Percentiles rank a stretch among this genome's conserved stretches.
Evolutionary conservation across 2,797 vertebrate species (phyloP).

Genomic region (Takifugu rubripes): DNA sequence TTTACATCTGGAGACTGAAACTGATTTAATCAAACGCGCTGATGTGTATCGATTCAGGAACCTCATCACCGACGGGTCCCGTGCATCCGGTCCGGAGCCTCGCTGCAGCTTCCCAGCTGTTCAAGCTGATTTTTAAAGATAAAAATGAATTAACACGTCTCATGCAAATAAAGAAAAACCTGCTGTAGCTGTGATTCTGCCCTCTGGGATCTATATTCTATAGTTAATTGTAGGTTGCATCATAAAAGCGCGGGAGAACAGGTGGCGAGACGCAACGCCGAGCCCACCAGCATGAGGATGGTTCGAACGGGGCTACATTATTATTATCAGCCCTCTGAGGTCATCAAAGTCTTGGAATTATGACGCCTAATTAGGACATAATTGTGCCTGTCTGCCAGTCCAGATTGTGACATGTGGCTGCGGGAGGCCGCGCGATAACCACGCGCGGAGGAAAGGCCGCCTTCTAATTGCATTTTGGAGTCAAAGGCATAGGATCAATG

Average conservation of each 20-base stretch:
- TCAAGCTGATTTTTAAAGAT: no score
- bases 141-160: no score
- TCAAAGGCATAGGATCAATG: conserved; percentile 65
- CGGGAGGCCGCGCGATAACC: conserved; percentile 49
- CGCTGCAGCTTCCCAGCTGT: no score
- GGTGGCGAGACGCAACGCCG: no score
- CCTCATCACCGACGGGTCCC: neutral
- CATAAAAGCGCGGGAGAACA: no score
- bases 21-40: neutral
- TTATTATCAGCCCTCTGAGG: conserved; percentile 6
- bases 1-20: neutral
- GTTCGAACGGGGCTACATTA: no score
- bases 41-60: conserved; percentile 4
- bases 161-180: no score
- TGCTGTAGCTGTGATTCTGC: no score
- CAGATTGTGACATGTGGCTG: conserved; percentile 43
- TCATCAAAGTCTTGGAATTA: conserved; percentile 38
- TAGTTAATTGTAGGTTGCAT: no score
- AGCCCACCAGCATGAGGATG: no score
- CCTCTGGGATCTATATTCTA: no score
- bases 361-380: conserved; percentile 49
- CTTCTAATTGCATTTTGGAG: conserved; percentile 67
- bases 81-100: no score
- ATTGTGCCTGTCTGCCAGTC: conserved; percentile 30
- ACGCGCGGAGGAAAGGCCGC: conserved; percentile 42